A percentile compares a stretch with the other conserved stretches of the same genome.
Evolutionary conservation across 92 coral and sea anemone genomes (phyloP).

Genomic region (Muricea muricata): DNA sequence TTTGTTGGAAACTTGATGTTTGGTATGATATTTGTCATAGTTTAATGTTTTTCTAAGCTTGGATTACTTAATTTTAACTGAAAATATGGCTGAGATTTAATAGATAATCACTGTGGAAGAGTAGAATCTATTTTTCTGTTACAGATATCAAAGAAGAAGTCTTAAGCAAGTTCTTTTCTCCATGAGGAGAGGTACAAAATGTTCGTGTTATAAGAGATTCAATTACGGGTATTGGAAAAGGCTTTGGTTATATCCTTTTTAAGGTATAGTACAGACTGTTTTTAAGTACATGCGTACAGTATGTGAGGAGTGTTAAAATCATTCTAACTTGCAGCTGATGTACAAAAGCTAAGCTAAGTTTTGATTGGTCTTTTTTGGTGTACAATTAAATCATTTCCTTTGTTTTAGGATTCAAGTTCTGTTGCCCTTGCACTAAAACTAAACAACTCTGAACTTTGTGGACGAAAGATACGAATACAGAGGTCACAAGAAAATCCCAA

Average conservation of each 20-base stretch:
- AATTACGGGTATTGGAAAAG: constrained; percentile 89
- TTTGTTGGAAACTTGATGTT: constrained; percentile 96
- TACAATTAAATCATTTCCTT: neutral
- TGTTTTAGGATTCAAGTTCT: constrained; percentile 78
- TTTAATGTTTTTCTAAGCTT: too few species aligned
- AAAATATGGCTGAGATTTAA: too few species aligned
- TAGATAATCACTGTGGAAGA: too few species aligned
- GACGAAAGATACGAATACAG: constrained; percentile 82
- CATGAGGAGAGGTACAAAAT: constrained; percentile 83
- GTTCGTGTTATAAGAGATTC: constrained; percentile 89
- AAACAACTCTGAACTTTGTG: constrained; percentile 71
- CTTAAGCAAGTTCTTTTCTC: constrained; percentile 71
- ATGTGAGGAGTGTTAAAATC: neutral
- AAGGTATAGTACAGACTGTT: constrained; percentile 59
- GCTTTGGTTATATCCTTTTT: constrained; percentile 91
- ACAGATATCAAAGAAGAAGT: constrained; percentile 85
- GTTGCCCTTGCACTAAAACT: constrained; percentile 83
- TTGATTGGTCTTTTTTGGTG: too few species aligned
- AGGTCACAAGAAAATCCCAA: constrained; percentile 85
- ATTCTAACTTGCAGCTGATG: too few species aligned
- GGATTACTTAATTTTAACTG: too few species aligned
- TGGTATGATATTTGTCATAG: constrained; percentile 74
- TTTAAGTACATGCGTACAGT: too few species aligned
- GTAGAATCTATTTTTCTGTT: neutral
- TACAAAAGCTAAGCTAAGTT: too few species aligned